Conservation (phyloP, 2,113 vertebrate genomes). For the Azemiops feae region DNA sequence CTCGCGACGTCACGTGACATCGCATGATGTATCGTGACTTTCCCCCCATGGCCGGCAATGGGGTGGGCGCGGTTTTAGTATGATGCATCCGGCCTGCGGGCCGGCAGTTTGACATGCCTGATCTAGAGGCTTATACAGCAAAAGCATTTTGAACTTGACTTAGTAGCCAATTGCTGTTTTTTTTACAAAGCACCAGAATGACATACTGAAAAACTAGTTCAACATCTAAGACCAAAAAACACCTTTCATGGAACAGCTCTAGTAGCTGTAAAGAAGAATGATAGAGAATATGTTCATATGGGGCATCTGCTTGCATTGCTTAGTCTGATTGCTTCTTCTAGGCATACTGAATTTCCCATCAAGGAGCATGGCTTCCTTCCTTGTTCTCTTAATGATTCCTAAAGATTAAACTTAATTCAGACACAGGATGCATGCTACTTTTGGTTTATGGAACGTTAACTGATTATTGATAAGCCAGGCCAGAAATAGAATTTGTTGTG, state of each 20-base stretch:
- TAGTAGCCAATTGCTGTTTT: neutral
- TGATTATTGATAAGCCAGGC: neutral
- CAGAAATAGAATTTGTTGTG: neutral
- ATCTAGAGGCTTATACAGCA: neutral
- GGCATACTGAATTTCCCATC: neutral
- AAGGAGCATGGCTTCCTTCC: neutral
- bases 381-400: neutral
- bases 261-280: neutral
- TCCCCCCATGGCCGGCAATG: too few relatives aligned
- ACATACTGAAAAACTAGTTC: neutral
- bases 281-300: neutral
- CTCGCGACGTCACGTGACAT: too few relatives aligned
- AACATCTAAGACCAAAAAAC: neutral
- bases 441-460: neutral
- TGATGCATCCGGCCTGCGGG: too few relatives aligned
- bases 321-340: neutral
- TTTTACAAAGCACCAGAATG: neutral
- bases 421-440: neutral
- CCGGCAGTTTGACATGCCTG: too few relatives aligned
- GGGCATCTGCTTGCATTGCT: neutral
- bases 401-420: neutral
- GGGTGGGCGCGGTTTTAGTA: too few relatives aligned
- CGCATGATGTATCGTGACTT: too few relatives aligned
- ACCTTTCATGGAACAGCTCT: neutral
- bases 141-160: neutral